Conservation (phyloP, 2,113 vertebrate species). For the Climacteris rufus region DNA sequence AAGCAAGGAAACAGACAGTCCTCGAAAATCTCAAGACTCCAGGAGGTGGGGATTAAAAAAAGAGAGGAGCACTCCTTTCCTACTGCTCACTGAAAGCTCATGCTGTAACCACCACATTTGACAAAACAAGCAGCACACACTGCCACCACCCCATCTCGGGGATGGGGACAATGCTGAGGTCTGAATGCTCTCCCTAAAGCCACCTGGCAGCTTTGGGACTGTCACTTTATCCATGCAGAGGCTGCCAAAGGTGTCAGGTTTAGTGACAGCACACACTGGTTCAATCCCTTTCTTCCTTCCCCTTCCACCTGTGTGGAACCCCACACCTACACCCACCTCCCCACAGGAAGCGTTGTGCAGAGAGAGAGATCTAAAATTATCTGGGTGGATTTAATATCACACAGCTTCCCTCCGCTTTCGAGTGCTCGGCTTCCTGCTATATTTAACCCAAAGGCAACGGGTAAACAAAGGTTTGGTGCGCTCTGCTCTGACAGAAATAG, state of each 20-base stretch:
- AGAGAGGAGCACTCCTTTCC: neutral
- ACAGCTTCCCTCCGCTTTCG: constrained; percentile 31
- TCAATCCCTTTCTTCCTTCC: neutral
- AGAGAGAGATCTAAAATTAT: constrained; percentile 17
- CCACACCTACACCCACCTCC: neutral
- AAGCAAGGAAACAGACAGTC: neutral
- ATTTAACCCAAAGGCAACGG: constrained; percentile 40
- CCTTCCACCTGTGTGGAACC: neutral
- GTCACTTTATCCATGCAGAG: neutral
- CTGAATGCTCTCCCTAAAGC: neutral
- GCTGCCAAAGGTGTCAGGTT: neutral
- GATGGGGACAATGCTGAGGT: fast-evolving
- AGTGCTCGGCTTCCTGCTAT: constrained; percentile 27
- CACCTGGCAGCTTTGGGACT: neutral
- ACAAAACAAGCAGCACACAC: neutral
- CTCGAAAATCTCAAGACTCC: neutral
- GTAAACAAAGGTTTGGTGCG: constrained; percentile 44
- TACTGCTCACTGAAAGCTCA: neutral
- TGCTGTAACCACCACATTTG: fast-evolving
- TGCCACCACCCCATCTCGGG: neutral
- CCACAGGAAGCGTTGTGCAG: neutral
- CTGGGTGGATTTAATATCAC: neutral
- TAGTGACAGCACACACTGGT: neutral
- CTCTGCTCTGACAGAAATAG: constrained; percentile 53
- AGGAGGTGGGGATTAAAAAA: neutral